Conservation (phyloP, 2,888 invertebrate genomes). For the Eupithecia dodoneata region DNA sequence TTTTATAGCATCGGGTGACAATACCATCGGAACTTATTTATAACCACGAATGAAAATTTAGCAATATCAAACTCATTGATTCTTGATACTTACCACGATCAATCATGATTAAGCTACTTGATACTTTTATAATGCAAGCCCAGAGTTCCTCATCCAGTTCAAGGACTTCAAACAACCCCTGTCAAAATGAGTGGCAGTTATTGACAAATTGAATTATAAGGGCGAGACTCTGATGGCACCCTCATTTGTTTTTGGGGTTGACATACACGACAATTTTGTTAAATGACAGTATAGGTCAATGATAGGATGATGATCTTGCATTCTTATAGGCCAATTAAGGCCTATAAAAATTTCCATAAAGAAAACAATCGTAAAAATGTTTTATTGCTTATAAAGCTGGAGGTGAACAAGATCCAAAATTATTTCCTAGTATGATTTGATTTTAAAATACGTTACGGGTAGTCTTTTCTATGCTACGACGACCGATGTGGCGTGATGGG, state of each 20-base stretch:
- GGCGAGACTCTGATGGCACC: conserved; percentile 35
- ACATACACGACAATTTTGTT: conserved; percentile 27
- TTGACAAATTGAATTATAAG: conserved; percentile 47
- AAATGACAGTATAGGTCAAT: conserved; percentile 10
- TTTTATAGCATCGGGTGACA: too few relatives aligned
- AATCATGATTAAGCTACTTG: conserved; percentile 15
- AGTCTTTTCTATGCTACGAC: too few relatives aligned
- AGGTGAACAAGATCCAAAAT: not conserved
- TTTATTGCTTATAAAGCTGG: not conserved
- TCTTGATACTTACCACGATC: conserved; percentile 13
- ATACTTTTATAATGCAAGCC: conserved; percentile 16
- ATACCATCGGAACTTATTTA: not conserved
- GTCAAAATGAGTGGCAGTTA: conserved; percentile 42
- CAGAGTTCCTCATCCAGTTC: conserved; percentile 14
- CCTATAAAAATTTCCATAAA: not conserved
- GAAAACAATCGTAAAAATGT: not conserved
- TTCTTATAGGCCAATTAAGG: conserved; percentile 2
- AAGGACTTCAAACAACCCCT: conserved; percentile 36
- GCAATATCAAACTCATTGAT: not conserved
- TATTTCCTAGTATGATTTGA: not conserved
- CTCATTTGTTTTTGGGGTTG: conserved; percentile 40
- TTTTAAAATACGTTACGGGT: not conserved
- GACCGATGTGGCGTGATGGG: too few relatives aligned
- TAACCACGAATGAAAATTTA: not conserved
- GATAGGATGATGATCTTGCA: not conserved